Conservation (phyloP, 1,140 invertebrate genomes). For the Radopholus similis region DNA sequence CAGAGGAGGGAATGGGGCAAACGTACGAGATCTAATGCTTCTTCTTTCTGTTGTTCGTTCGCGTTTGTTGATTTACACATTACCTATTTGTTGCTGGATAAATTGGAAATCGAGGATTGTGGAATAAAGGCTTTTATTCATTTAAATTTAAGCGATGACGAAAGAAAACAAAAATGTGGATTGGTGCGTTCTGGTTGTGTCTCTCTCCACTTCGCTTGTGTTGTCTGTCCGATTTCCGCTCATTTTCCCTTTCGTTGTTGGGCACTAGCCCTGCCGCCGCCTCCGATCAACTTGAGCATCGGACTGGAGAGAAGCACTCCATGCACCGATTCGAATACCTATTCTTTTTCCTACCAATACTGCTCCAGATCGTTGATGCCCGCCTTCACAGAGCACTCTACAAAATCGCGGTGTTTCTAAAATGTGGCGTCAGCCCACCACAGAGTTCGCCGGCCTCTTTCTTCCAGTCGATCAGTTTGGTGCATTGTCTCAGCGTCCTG, state of each 20-base stretch:
- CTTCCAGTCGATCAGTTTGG: conserved; percentile 47
- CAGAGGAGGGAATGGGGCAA: too few relatives aligned
- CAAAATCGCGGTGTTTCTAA: not conserved
- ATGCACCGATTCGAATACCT: not conserved
- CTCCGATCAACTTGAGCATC: conserved; percentile 15
- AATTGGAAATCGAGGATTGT: too few relatives aligned
- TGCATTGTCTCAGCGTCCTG: conserved; percentile 46
- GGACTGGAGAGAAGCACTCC: not conserved
- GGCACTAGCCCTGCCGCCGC: not conserved
- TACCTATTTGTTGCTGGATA: too few relatives aligned
- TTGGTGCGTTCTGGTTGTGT: not conserved
- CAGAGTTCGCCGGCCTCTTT: conserved; percentile 51
- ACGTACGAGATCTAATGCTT: too few relatives aligned
- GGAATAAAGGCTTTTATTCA: too few relatives aligned
- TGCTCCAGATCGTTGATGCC: conserved; percentile 25
- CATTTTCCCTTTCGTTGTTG: not conserved
- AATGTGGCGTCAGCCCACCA: not conserved
- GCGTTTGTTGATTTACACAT: too few relatives aligned
- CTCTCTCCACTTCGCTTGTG: too few relatives aligned
- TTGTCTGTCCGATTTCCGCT: not conserved
- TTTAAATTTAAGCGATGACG: too few relatives aligned
- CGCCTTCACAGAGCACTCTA: conserved; percentile 47
- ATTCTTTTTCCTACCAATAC: conserved; percentile 5
- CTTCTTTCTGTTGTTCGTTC: too few relatives aligned
- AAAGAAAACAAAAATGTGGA: not conserved